These are phyloP conservation scores for Nestor notabilis DNA, from an alignment of 2,113 vertebrate species.

Conservation along the genomic window DNA sequence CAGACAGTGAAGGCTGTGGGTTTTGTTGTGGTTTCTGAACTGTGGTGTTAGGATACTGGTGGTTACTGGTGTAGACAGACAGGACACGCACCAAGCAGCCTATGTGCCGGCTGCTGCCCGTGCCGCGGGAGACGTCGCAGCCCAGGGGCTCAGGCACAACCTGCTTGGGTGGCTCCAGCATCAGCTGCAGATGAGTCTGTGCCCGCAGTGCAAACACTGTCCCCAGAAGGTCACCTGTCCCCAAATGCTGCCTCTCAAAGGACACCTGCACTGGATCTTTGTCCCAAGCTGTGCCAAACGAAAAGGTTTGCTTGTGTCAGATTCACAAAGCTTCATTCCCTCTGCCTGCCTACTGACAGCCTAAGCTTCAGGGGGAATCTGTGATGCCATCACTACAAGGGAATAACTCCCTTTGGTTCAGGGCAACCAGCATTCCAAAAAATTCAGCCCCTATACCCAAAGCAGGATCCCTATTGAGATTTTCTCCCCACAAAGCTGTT, in stretches of 20 bases:
- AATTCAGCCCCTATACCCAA: neutral
- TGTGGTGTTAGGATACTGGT: neutral
- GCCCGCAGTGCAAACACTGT: neutral
- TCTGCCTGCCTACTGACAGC: neutral
- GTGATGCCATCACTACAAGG: neutral
- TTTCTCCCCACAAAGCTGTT: neutral
- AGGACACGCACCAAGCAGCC: neutral
- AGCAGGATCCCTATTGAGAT: neutral
- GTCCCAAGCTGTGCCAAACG: neutral
- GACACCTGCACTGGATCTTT: neutral
- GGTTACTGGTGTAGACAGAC: neutral
- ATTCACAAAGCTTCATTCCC: neutral
- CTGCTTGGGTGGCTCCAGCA: neutral
- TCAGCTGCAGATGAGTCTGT: neutral
- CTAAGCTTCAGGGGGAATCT: neutral
- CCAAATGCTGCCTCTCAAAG: neutral
- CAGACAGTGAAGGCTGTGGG: fast-evolving
- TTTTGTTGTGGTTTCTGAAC: neutral
- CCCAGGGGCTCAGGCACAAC: neutral
- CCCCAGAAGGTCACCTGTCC: conserved; percentile 1
- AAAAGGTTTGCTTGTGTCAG: neutral
- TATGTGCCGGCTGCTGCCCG: neutral
- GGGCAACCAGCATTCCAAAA: neutral
- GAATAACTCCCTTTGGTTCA: neutral
- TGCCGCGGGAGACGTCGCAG: fast-evolving